Percentiles rank a stretch among this genome's conserved stretches.
These are phyloP conservation scores for Nesometra sesokonis DNA, from an alignment of 35 echinoderm and acorn worm genomes.

Conservation along the genomic window DNA sequence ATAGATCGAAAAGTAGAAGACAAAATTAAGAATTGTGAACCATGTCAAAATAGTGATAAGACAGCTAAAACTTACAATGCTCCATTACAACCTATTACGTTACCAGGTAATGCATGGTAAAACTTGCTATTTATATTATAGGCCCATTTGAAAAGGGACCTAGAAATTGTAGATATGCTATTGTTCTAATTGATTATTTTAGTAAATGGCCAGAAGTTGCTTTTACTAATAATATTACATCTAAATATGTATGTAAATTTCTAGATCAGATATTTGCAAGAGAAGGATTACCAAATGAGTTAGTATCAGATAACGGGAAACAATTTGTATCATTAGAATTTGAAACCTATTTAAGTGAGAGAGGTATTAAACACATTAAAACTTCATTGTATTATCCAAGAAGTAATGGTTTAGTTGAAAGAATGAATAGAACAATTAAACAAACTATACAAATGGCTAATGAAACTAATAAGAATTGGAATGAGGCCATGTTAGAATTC, in stretches of 20 bases:
- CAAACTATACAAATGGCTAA: slow-evolving; percentile 17
- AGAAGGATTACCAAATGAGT: background rate
- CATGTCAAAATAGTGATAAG: too few species aligned
- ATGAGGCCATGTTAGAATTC: slow-evolving; percentile 21
- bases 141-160: slow-evolving; percentile 31
- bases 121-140: slow-evolving; percentile 45
- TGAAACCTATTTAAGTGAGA: slow-evolving; percentile 13
- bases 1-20: slow-evolving; percentile 32
- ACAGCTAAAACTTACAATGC: background rate
- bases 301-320: background rate
- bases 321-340: slow-evolving; percentile 58
- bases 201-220: slow-evolving; percentile 64
- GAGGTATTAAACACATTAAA: slow-evolving; percentile 33
- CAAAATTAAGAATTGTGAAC: slow-evolving; percentile 14
- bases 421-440: slow-evolving; percentile 38
- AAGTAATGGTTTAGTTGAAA: slow-evolving; percentile 50
- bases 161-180: slow-evolving; percentile 41
- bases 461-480: slow-evolving; percentile 26
- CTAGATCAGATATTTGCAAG: slow-evolving; percentile 31
- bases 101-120: slow-evolving; percentile 38
- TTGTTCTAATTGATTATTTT: slow-evolving; percentile 46
- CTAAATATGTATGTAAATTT: slow-evolving; percentile 16
- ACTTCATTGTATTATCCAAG: slow-evolving; percentile 39
- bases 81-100: background rate
- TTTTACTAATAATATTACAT: slow-evolving; percentile 27